Conservation (phyloP, 2,113 vertebrate species). For the Oxygymnocypris stewartii region DNA sequence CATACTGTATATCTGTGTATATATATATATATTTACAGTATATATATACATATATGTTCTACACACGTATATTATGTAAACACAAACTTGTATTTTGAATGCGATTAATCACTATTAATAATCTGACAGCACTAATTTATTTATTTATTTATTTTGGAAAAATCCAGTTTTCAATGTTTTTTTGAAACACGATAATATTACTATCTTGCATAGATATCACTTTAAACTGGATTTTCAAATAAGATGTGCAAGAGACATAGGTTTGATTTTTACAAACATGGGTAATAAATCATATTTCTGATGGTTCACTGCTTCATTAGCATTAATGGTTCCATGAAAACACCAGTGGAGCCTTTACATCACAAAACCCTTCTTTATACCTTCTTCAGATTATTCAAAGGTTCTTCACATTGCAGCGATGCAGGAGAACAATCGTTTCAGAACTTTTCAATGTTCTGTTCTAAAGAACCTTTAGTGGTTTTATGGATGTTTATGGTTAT, state of each 20-base stretch:
- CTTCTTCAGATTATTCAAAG: not conserved
- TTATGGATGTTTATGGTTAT: not conserved
- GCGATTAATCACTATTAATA: too few species aligned
- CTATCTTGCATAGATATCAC: not conserved
- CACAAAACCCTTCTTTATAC: not conserved
- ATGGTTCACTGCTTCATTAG: not conserved
- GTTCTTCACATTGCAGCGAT: not conserved
- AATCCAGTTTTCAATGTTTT: not conserved
- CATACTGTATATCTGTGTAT: too few species aligned
- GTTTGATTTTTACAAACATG: not conserved
- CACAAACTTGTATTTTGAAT: too few species aligned
- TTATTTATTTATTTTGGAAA: too few species aligned
- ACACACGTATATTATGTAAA: too few species aligned
- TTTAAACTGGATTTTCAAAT: not conserved
- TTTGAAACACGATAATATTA: not conserved
- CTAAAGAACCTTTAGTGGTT: too few species aligned
- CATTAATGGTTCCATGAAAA: not conserved
- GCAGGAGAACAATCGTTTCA: too few species aligned
- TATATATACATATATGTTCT: too few species aligned
- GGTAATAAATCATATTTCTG: not conserved
- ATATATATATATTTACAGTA: too few species aligned
- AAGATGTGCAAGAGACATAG: not conserved
- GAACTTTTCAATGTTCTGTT: not conserved
- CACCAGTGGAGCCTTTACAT: not conserved
- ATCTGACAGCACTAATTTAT: too few species aligned